A percentile compares a stretch with the other conserved stretches of the same genome.
phyloP scores from a whole-genome alignment of 2,888 invertebrate genomes.

The Myopa testacea region DNA sequence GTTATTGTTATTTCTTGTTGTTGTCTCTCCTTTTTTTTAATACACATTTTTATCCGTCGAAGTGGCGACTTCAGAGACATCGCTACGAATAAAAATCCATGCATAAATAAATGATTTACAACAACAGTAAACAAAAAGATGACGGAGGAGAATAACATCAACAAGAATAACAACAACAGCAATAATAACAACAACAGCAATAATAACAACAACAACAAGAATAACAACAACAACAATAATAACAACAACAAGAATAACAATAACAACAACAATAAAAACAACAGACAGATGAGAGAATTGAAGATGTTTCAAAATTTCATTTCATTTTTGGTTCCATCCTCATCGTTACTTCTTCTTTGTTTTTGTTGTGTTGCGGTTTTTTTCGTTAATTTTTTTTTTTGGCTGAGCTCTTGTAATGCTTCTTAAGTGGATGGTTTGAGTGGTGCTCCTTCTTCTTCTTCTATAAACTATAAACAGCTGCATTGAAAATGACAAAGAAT shows the following conservation, averaged over 20 bases:
- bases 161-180: neutral
- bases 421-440: too few species aligned
- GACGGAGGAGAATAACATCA: neutral
- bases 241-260: neutral
- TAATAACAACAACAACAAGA: neutral
- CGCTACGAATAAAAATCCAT: conserved; percentile 36
- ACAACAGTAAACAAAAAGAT: conserved; percentile 9
- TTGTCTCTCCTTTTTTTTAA: conserved; percentile 16
- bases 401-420: too few species aligned
- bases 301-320: neutral
- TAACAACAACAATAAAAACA: too few species aligned
- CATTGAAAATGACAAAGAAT: too few species aligned
- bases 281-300: neutral
- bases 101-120: neutral
- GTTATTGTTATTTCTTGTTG: conserved; percentile 20
- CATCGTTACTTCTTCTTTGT: too few species aligned
- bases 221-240: neutral
- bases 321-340: neutral
- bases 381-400: too few species aligned
- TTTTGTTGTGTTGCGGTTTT: too few species aligned
- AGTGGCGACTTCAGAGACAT: conserved; percentile 1
- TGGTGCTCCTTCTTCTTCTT: too few species aligned
- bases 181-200: conserved; percentile 11
- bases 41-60: neutral
- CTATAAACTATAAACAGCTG: too few species aligned